Conservation (phyloP, 2,113 vertebrate genomes). For the Platycercus adscitus region DNA sequence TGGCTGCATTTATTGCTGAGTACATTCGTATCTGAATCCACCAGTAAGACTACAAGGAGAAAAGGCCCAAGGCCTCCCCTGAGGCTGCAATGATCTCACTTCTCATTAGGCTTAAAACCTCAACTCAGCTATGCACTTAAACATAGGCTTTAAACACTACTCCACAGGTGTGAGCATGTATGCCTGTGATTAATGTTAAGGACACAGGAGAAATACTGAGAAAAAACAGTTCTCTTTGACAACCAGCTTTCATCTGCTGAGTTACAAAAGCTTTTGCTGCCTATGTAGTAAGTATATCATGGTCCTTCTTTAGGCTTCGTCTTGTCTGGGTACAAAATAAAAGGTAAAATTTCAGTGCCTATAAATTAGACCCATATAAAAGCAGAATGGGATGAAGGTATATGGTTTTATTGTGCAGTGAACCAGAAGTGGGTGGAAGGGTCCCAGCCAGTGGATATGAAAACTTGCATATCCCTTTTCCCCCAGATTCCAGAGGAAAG, state of each 20-base stretch:
- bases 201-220: neutral
- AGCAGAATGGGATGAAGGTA: slow-evolving; percentile 5
- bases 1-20: neutral
- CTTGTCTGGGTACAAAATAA: neutral
- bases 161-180: neutral
- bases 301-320: neutral
- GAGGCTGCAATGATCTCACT: neutral
- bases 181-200: neutral
- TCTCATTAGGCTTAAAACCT: neutral
- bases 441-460: neutral
- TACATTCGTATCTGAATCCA: neutral
- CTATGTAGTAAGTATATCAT: neutral
- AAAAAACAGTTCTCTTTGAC: neutral
- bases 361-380: neutral
- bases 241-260: neutral
- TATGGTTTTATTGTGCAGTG: neutral
- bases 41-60: neutral
- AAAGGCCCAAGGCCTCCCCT: neutral
- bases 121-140: neutral
- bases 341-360: neutral
- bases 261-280: neutral
- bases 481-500: neutral
- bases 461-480: neutral
- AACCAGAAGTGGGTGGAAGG: neutral
- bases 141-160: neutral